Base-by-base conservation (phyloP, 2,888 invertebrate genomes). In the Euplexia lucipara region DNA sequence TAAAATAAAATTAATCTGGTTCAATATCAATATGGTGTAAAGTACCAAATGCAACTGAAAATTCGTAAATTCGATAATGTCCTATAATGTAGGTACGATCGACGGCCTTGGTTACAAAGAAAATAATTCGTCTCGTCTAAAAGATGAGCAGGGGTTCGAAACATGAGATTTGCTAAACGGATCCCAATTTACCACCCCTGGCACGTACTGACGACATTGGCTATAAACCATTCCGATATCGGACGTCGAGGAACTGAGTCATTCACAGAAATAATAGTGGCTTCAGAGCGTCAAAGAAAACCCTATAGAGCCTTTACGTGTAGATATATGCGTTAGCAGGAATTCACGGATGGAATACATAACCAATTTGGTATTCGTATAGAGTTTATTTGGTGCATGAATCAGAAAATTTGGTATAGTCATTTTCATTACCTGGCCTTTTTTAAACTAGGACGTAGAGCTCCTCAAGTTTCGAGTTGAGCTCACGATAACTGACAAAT, bases 151-250 rank as follows among this genome's bases (percentile, higher is more conserved):
- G 20, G 32, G 32, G 20, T 49, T 39, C 26, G 16, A 71, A 71
- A 76, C 69, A 75, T 63, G 51, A 71, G 61, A 77, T 79, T 79
- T 80, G 66, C 69, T 70, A 67, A 75, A 70, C 75, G 75, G 70
- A 70, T 78, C 67, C 80, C 79, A 80, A 88, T 88, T 88, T 78
- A 70, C 81, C 75, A 86, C 77, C 77, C 87, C 78, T 59, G 79
- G 83, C 92, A 92, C 91, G 91, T 90, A 83, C 84, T 83, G 74
- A 84, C 76, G 85, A 85, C 88, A 88, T 86, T 83, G 87, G 85
- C 86, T 84, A 91, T 92, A 92, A 92, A 92, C 87, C 88, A 92
- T 90, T 86, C 84, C 79, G 88, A 90, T 91, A 92, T 91, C 88
- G 88, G 89, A 85, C 86, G 86, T 85, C 87, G 84, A 83, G 81